Evolutionary conservation across 1,140 invertebrate species (phyloP).

Genomic region (Anadara kagoshimensis): DNA sequence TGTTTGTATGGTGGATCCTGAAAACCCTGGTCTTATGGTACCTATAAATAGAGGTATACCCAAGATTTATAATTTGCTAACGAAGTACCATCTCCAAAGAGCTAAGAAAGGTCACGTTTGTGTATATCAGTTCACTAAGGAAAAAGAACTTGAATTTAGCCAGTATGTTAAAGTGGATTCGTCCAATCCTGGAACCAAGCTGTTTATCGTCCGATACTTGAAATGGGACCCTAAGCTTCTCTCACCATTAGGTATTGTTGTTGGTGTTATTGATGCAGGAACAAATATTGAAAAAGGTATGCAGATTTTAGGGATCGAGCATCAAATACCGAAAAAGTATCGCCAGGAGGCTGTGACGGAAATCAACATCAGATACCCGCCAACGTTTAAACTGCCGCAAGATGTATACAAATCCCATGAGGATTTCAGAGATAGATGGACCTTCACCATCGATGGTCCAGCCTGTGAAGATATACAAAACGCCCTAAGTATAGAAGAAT

Average conservation of each 20-base stretch:
- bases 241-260: conserved; percentile 63
- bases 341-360: conserved; percentile 35
- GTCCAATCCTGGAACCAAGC: conserved; percentile 37
- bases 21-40: conserved; percentile 62
- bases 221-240: conserved; percentile 58
- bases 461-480: conserved; percentile 98
- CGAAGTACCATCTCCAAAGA: conserved; percentile 35
- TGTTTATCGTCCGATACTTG: conserved; percentile 68
- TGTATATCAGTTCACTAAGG: conserved; percentile 60
- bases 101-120: conserved; percentile 51
- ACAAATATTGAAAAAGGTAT: conserved; percentile 49
- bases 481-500: conserved; percentile 84
- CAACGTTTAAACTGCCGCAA: conserved; percentile 36
- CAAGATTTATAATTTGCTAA: conserved; percentile 56
- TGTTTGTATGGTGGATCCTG: conserved; percentile 59
- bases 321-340: conserved; percentile 51
- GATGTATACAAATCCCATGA: conserved; percentile 78
- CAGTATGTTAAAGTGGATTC: conserved; percentile 57
- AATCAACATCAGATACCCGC: conserved; percentile 32
- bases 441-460: conserved; percentile 97
- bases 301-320: conserved; percentile 56
- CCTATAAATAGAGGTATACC: conserved; percentile 63
- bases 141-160: conserved; percentile 49
- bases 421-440: conserved; percentile 76
- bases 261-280: conserved; percentile 55